These are phyloP conservation scores for Plestiodon gilberti DNA, from an alignment of 2,113 vertebrate species.

Conservation along the genomic window DNA sequence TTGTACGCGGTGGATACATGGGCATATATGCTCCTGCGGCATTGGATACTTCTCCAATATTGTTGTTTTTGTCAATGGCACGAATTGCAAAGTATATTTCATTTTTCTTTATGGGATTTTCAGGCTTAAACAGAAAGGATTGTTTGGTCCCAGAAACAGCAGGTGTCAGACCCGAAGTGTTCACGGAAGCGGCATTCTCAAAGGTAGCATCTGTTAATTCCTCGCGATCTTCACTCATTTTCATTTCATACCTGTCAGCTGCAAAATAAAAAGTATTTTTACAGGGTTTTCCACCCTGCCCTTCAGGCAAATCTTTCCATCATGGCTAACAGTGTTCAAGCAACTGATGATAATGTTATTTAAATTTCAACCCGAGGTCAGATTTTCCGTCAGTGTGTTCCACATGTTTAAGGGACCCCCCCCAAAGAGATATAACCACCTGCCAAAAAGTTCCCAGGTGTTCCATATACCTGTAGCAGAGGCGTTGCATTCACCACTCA, in stretches of 20 bases:
- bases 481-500: too few relatives aligned
- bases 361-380: too few relatives aligned
- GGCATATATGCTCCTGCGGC: constrained; percentile 52
- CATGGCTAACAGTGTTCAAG: too few relatives aligned
- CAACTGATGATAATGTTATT: too few relatives aligned
- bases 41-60: constrained; percentile 66
- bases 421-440: too few relatives aligned
- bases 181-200: constrained; percentile 44
- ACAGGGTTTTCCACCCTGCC: too few relatives aligned
- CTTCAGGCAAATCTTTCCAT: too few relatives aligned
- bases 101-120: constrained; percentile 46
- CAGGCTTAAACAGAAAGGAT: constrained; percentile 60
- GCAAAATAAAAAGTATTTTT: constrained; percentile 36
- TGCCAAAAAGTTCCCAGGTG: too few relatives aligned
- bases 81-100: constrained; percentile 61
- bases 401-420: too few relatives aligned
- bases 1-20: constrained; percentile 2
- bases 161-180: constrained; percentile 57
- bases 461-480: too few relatives aligned
- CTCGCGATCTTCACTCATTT: constrained; percentile 55
- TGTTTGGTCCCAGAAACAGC: constrained; percentile 55
- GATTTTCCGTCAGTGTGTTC: too few relatives aligned
- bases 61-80: constrained; percentile 34
- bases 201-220: constrained; percentile 56
- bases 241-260: constrained; percentile 74